Base-by-base conservation (phyloP, 2,113 vertebrate genomes). In the Spilogale gracilis region DNA sequence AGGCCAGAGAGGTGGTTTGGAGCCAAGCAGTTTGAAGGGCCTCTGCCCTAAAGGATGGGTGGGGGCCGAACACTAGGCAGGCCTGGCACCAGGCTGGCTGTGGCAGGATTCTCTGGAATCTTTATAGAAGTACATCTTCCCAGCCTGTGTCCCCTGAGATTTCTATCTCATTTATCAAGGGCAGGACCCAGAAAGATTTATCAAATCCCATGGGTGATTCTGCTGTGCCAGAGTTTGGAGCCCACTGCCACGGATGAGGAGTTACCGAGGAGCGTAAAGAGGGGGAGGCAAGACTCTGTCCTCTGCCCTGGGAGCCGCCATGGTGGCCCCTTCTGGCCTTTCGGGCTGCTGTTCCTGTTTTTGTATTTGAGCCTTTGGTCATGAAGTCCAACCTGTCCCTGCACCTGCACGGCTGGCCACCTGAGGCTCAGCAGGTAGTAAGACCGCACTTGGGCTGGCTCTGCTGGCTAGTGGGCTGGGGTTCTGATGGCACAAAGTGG, bases 131-230 rank as follows among this genome's bases (percentile, higher is more conserved):
- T n/a, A 6, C 20, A 50, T 43, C 16, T 71, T 83, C 30, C 38
- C 16, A 18, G 94, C 27, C 25, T 10, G 0, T 0, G 6, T 9
- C 1, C 4, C 2, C 2, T 2, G 43, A 71, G 71, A 23, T 58
- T 83, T 48, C 9, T 20, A 92, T 45, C 38, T 83, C 65, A 67
- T 54, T 4, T 45, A 10, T 60, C n/a, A 17, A 71, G 32, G 27
- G 25, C 38, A n/a, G 52, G 56, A 30, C n/a, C 69, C 87, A 61
- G 76, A 21, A 43, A 14, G 6, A 21, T 32, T 81, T 91, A 76
- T 78, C 45, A n/a, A 58, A 69, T 32, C 58, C 32, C 50, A 43
- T 14, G 63, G 45, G 58, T 67, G 67, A 82, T 38, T 87, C 79
- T 78, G 52, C 48, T 9, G 5, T 81, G 71, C 67, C 48, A 21